Percentiles rank a stretch among this genome's conserved stretches.
These are phyloP conservation scores for Neria commutata DNA, from an alignment of 2,888 invertebrate genomes.

Conservation along the genomic window DNA sequence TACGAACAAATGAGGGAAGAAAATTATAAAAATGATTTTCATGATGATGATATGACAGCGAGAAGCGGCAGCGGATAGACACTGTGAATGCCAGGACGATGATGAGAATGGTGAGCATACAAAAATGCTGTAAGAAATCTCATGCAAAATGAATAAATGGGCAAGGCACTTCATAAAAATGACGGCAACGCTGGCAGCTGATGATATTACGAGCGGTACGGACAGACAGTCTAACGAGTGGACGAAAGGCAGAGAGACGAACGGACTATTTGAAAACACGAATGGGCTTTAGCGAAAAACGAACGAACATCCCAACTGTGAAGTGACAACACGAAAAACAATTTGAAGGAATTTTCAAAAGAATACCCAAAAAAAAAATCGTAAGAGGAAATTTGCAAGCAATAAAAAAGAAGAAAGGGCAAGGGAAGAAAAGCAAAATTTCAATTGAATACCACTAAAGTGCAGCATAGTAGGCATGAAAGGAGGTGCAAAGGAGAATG, in stretches of 20 bases:
- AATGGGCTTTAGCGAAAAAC: neutral
- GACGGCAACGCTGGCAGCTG: neutral
- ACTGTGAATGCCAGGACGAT: neutral
- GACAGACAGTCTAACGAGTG: neutral
- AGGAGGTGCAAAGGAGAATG: neutral
- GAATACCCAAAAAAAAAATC: neutral
- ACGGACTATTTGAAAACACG: neutral
- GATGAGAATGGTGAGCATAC: conserved; percentile 4
- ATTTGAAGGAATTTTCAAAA: neutral
- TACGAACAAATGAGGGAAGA: neutral
- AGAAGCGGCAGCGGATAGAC: neutral
- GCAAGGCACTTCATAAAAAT: conserved; percentile 9
- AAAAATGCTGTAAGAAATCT: neutral
- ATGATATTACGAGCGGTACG: neutral
- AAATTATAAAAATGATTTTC: neutral
- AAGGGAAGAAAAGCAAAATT: neutral
- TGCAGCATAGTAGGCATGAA: too few species aligned
- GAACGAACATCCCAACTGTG: too few species aligned
- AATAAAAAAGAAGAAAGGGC: neutral
- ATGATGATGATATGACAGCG: neutral
- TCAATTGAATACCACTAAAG: too few species aligned
- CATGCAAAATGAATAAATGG: neutral
- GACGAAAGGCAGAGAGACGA: neutral
- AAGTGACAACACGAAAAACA: neutral
- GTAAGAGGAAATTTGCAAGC: neutral